Evolutionary conservation across 2,113 vertebrate genomes (phyloP), one percentile per base, ranked within the genome.

Genomic region (Gavia stellata): DNA sequence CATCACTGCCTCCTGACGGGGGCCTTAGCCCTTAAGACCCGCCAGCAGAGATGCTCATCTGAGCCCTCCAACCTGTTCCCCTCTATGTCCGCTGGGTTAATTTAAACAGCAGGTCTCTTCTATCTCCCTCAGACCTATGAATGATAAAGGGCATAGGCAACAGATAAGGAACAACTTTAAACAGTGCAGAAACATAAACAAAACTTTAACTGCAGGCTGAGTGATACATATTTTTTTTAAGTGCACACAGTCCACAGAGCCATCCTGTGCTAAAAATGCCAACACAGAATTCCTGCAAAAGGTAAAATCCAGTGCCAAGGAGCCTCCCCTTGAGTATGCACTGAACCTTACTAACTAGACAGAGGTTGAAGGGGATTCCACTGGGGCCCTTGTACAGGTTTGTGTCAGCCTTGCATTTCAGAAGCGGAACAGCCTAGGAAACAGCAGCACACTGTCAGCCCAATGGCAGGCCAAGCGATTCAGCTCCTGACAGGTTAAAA

Each of bases 81-180:
- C 31, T 75, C 52, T 14, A n/a, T 8, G 36, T 21, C 56, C 77
- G 68, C 42, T n/a, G 29, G 13, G 19, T 67, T 90, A 55, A 83
- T 72, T 90, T 81, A 94, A 92, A 90, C 77, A 89, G 81, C 49
- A 75, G 86, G 87, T 94, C 91, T 95, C 67, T 56, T 52, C 81
- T 71, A 81, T 47, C 84, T 87, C 75, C 12, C 38, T 90, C 81
- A 91, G 88, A 89, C 68, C 65, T 92, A 44, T 3, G 26, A 84
- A 79, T 29, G 86, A 91, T 82, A 95, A 94, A 92, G 25, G 79
- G 38, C 38, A 86, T 24, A 92, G 53, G 11, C 78, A 95, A 87
- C 34, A 95, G 94, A 94, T 91, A 95, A 97, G 73, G 70, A 92
- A 73, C 26, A 77, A 65, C 49, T 92, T 85, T 87, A 94, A 96